phyloP scores from a whole-genome alignment of 2,797 vertebrate genomes.

The Arnoldichthys spilopterus region DNA sequence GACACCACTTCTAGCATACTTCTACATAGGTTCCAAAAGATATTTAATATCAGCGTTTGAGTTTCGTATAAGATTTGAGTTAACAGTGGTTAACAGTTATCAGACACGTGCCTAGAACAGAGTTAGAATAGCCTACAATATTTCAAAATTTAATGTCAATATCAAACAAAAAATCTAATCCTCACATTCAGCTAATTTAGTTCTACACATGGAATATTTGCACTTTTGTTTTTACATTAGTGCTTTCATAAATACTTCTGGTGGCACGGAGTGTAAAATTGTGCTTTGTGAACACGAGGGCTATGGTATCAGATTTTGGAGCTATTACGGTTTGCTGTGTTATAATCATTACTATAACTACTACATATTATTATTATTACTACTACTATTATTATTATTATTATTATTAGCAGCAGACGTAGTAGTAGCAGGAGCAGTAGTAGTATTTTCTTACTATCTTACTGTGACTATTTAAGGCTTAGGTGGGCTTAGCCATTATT shows the following conservation, averaged over 20 bases:
- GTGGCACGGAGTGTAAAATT: not conserved
- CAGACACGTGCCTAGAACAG: too few relatives aligned
- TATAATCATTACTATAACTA: not conserved
- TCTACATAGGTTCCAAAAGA: not conserved
- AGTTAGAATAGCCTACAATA: not conserved
- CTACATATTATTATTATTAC: not conserved
- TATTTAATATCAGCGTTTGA: not conserved
- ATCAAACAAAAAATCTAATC: not conserved
- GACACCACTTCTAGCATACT: not conserved
- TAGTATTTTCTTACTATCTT: not conserved
- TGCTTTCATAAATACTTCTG: not conserved
- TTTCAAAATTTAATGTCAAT: not conserved
- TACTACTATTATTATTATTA: not conserved
- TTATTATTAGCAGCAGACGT: not conserved
- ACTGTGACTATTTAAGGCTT: not conserved
- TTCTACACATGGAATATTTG: not conserved
- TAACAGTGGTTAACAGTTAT: not conserved
- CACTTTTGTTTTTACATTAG: not conserved
- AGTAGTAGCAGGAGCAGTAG: not conserved
- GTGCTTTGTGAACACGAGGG: too few relatives aligned
- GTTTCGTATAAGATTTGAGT: not conserved
- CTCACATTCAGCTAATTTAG: too few relatives aligned
- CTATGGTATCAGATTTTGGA: not conserved
- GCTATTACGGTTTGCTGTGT: not conserved
- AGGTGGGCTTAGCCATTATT: conserved; percentile 50